Conservation (phyloP, 1,140 invertebrate species). For the Aphelenchoides fujianensis region DNA sequence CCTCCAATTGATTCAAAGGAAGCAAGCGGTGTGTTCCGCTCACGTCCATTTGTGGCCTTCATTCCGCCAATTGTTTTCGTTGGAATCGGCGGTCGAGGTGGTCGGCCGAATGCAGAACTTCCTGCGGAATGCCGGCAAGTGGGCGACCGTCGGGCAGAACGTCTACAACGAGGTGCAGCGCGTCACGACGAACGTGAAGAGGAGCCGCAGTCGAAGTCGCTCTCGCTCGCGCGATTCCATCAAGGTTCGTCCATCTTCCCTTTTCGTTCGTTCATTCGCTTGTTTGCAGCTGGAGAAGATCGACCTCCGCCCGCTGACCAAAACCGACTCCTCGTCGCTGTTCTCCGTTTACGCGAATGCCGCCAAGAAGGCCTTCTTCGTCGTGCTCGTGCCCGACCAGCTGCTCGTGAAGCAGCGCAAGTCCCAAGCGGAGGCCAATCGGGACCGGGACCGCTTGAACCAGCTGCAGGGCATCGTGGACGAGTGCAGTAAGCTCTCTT, state of each 20-base stretch:
- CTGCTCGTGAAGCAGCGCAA: too few species aligned
- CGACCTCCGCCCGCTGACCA: background rate
- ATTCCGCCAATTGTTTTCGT: background rate
- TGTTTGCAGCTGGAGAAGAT: constrained; percentile 6
- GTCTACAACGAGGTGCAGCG: too few species aligned
- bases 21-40: background rate
- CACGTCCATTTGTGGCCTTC: background rate
- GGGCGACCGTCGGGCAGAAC: background rate
- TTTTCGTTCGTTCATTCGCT: background rate
- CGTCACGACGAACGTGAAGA: background rate
- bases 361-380: background rate
- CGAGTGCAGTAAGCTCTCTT: too few species aligned
- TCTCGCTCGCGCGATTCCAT: background rate
- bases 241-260: background rate
- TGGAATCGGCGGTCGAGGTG: too few species aligned
- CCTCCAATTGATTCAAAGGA: background rate
- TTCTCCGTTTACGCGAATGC: constrained; percentile 7
- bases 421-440: too few species aligned
- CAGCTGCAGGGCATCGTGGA: too few species aligned
- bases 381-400: background rate
- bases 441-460: too few species aligned
- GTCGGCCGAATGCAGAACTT: constrained; percentile 7
- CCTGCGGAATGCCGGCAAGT: background rate
- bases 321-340: background rate
- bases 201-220: background rate